Base-by-base conservation (phyloP, 2,888 invertebrate genomes). In the Dinocampus coccinellae region DNA sequence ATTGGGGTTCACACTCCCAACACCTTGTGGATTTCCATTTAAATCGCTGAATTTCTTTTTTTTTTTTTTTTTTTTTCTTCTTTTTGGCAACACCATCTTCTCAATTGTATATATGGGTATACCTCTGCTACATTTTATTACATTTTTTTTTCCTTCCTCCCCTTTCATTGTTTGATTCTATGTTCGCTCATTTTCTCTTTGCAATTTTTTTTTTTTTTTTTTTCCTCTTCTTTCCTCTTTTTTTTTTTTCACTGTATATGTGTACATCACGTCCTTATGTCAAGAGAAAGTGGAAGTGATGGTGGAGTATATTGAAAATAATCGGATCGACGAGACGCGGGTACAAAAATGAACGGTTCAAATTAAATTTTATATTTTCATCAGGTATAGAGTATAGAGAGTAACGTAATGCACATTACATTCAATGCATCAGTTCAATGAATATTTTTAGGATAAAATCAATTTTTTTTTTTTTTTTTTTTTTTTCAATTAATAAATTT, bases 11-110 rank as follows among this genome's bases (percentile, higher is more conserved):
- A 22, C 62, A 63, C 9, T 47, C 58, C 64, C 42, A 26, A 6
- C 2, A 3, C 34, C n/a, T 16, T 26, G 26, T 29, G 61, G 65
- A 65, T 70, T 65, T 65, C 65, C 70, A 70, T 70, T 65, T 65
- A 47, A 70, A 70, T 70, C 66, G 61, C 58, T 52, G 26, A 60
- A n/a, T n/a, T n/a, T n/a, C n/a, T n/a, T n/a, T n/a, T n/a, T n/a
- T n/a, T n/a, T n/a, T n/a, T 70, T 66, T 47, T 66, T 65, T 20
- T 39, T 70, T 66, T 47, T 66, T 65, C 29, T 39, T 34, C 34
- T 13, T 53, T 20, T 13, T 29, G 22, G 24, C 29, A 66, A 52
- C 36, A 65, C 60, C 65, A 70, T 65, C 65, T 52, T 61, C 61
- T 61, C 60, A 7, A 70, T 65, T 47, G 47, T 58, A n/a, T 47